Evolutionary conservation across 2,797 vertebrate species (phyloP).

Genomic region (Diceros bicornis): DNA sequence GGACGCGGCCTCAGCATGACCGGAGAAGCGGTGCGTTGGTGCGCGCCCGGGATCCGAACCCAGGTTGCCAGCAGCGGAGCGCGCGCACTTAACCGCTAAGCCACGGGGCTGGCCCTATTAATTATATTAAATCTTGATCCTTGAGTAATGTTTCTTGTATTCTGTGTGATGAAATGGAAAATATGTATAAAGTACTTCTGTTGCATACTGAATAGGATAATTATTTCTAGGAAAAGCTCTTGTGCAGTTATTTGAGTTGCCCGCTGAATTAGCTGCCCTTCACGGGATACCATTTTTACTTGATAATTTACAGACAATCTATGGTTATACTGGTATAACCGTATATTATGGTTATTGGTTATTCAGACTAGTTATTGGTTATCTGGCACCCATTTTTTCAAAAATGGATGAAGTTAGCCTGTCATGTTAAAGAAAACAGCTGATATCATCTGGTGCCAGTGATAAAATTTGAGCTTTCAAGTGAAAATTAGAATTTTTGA

Average conservation of each 20-base stretch:
- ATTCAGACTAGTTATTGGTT: not conserved
- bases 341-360: not conserved
- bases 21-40: no score
- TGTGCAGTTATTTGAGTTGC: slow-evolving; percentile 18
- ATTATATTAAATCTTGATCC: slow-evolving; percentile 46
- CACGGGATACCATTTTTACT: not conserved
- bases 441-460: not conserved
- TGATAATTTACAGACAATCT: not conserved
- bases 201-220: not conserved
- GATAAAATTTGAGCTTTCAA: slow-evolving; percentile 41
- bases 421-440: slow-evolving; percentile 26
- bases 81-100: no score
- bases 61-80: no score
- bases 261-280: not conserved
- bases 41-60: no score
- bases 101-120: no score
- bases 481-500: slow-evolving; percentile 55
- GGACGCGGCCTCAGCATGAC: no score
- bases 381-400: not conserved
- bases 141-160: not conserved
- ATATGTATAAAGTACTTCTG: not conserved
- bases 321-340: not conserved
- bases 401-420: slow-evolving; percentile 1
- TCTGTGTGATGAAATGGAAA: slow-evolving; percentile 28
- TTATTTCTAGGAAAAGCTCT: slow-evolving; percentile 18